These are phyloP conservation scores for Xerus rutilus DNA, from an alignment of 2,797 vertebrate species.

Conservation along the genomic window DNA sequence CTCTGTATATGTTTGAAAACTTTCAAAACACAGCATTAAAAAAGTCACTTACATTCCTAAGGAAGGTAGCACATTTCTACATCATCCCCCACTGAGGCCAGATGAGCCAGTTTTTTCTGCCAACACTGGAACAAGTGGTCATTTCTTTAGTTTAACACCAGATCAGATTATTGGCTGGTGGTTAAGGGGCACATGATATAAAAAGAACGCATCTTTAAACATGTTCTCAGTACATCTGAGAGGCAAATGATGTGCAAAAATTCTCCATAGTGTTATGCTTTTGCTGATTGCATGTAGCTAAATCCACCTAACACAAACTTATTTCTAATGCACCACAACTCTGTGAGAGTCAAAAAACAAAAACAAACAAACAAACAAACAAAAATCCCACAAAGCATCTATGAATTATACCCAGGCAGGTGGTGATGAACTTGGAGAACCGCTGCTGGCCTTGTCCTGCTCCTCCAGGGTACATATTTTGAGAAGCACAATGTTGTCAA, in stretches of 20 bases:
- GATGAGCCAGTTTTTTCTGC: neutral
- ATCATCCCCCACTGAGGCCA: neutral
- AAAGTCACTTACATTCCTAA: neutral
- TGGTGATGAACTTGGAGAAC: neutral
- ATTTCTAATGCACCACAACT: neutral
- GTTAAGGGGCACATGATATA: rapidly evolving
- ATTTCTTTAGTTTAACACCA: neutral
- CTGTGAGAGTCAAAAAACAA: neutral
- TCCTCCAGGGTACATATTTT: neutral
- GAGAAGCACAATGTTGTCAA: neutral
- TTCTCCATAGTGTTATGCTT: neutral
- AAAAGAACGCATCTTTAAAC: neutral
- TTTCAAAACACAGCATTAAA: neutral
- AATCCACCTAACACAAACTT: neutral
- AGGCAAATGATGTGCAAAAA: neutral
- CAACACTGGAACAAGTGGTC: neutral
- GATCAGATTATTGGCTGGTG: neutral
- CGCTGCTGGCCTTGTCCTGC: neutral
- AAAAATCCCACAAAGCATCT: neutral
- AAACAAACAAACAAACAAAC: too few species aligned
- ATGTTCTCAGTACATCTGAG: neutral
- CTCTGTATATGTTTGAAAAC: neutral
- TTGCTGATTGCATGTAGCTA: neutral
- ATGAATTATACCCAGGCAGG: neutral
- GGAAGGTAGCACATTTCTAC: neutral